Percentiles rank a stretch among this genome's conserved stretches.
Conservation (phyloP, 2,888 invertebrate species). For the Stenchaetothrips biformis region DNA sequence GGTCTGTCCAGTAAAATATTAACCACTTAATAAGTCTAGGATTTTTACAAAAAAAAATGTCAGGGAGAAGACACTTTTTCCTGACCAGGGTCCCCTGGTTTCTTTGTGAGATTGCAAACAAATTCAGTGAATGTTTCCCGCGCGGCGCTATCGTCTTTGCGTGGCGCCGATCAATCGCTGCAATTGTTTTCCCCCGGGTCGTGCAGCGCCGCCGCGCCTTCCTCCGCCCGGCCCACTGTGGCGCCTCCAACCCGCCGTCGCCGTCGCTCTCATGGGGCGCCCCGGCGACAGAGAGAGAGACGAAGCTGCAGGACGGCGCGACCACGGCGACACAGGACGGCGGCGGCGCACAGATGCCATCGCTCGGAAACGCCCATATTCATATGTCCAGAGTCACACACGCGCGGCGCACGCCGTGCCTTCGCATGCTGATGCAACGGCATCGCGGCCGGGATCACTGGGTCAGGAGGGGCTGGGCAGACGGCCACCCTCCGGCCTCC, state of each 20-base stretch:
- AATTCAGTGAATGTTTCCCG: too few relatives aligned
- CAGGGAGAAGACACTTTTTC: too few relatives aligned
- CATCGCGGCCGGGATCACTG: constrained; percentile 9
- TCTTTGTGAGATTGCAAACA: too few relatives aligned
- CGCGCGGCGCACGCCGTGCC: neutral
- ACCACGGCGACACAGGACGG: neutral
- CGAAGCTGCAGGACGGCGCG: neutral
- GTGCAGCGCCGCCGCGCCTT: too few relatives aligned
- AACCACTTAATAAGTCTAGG: too few relatives aligned
- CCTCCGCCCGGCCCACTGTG: neutral
- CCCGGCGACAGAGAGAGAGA: neutral
- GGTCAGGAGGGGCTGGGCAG: neutral
- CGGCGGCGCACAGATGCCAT: neutral
- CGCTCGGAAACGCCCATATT: constrained; percentile 21
- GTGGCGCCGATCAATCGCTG: too few relatives aligned
- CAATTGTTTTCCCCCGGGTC: too few relatives aligned
- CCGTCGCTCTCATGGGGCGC: neutral
- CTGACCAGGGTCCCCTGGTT: too few relatives aligned
- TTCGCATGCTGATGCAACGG: constrained; percentile 4
- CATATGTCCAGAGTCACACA: neutral
- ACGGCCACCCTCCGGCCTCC: constrained; percentile 7
- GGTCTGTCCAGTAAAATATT: too few relatives aligned
- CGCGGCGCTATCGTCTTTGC: too few relatives aligned
- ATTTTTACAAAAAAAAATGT: too few relatives aligned
- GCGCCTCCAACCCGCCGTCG: neutral